Conservation (phyloP, 2,888 invertebrate species). For the Limnephilus auricula region DNA sequence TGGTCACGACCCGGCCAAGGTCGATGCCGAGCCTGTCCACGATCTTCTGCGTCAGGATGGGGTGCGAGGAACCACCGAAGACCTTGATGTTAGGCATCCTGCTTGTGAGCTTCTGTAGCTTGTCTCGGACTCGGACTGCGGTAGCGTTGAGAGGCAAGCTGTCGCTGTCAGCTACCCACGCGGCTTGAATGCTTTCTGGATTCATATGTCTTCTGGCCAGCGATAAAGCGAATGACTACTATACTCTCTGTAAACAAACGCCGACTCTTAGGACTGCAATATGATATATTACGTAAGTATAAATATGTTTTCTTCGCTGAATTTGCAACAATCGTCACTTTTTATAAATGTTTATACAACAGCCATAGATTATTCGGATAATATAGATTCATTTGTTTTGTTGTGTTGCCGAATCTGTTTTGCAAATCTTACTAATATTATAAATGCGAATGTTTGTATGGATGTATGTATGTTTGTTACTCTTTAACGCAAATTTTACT, state of each 20-base stretch:
- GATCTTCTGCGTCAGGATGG: conserved; percentile 96
- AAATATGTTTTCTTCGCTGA: background rate
- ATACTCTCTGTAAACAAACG: background rate
- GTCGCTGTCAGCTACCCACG: background rate
- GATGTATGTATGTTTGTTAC: no score
- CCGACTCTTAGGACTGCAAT: background rate
- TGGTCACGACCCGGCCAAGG: conserved; percentile 97
- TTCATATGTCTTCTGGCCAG: background rate
- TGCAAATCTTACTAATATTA: no score
- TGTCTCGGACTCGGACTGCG: background rate
- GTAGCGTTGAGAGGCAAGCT: background rate
- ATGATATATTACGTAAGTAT: background rate
- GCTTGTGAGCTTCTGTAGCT: background rate
- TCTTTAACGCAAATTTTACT: no score
- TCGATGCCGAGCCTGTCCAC: conserved; percentile 98
- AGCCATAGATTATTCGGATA: background rate
- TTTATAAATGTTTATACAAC: background rate
- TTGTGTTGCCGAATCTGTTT: background rate
- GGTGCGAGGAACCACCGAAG: conserved; percentile 98
- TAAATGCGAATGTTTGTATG: no score
- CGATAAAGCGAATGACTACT: background rate
- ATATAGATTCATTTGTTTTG: background rate
- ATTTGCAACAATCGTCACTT: background rate
- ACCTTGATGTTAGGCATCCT: conserved; percentile 99
- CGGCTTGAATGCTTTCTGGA: background rate